Evolutionary conservation across 1,140 invertebrate species (phyloP), one percentile per base, ranked within the genome.

Genomic region (Drosophila sp.): DNA sequence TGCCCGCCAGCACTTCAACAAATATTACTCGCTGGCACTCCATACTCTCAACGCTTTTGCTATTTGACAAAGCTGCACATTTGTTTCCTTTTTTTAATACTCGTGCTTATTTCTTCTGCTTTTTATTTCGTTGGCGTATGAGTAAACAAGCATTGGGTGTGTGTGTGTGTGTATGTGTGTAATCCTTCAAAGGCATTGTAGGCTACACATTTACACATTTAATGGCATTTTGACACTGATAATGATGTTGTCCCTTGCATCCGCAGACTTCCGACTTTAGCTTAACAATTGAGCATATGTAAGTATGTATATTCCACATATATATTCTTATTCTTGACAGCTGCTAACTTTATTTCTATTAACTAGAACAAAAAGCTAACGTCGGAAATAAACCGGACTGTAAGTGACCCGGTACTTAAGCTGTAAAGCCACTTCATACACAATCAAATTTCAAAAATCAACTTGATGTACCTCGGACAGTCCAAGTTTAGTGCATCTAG

Each of bases 211-310:
- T 41, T 77, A 81, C 81, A 86, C 80, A 87, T 78, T 84, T 84
- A 87, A 84, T 84, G 70, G 83, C 81, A 84, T 87, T 84, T 84
- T 84, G 82, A 84, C 81, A 79, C 81, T 83, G 82, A 84, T 84
- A 84, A 84, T 87, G 82, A 84, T 84, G 81, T 78, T 84, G 78
- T 87, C 70, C 62, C 73, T 74, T 79, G 73, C 77, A 86, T 86
- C 73, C 81, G 80, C 78, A 67, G 70, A 63, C 53, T 38, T 48
- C 11, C 43, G 56, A 21, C 57, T 53, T 50, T 43, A 36, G n/a
- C 29, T 25, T 25, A 54, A 54, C 45, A 53, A 53, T 53, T 14
- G 29, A 53, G 50, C 50, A 53, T 53, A 36, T 38, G 50, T 36
- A 32, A 32, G 46, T 8, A 53, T 53, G 46, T 8, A 53, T 53